Evolutionary conservation across 2,888 invertebrate genomes (phyloP), one percentile per base, ranked within the genome.

Genomic region (Phyllotreta cruciferae): DNA sequence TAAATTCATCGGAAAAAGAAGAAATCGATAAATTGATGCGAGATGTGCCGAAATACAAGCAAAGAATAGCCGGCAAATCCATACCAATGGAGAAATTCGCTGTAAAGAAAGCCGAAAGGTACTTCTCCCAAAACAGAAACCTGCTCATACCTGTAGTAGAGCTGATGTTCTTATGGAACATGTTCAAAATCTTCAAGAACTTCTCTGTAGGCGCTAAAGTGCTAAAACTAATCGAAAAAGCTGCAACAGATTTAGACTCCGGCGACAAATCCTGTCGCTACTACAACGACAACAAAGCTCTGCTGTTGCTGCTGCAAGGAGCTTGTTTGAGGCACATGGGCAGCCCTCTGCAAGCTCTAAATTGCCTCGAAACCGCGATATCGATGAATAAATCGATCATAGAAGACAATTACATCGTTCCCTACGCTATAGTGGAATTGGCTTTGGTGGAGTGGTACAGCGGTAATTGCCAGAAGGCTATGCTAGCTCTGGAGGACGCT

Each of bases 31-130:
- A 85, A 50, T 81, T 94, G 8, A 88, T 94, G 85, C 86, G 92
- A 71, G 87, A 90, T 72, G 93, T 94, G 4, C 92, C 96, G 1
- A 84, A 85, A 56, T 88, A 89, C 80, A 94, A 94, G 75, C 93
- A 96, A 77, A 87, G 93, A 62, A 93, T 98, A 60, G 96, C 97
- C 36, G 98, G 98, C 0, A 98, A 98, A 82, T 97, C 97, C 0
- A 82, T 98, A 68, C 98, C 98, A 1, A 91, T 97, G 88, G 98
- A 98, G 81, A 98, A 98, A 81, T 98, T 97, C 82, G 91, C 92
- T 49, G 87, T 93, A n/a, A 91, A 90, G 76, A 93, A 94, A 72
- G 87, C 94, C 47, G 87, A 89, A 69, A 86, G 95, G 55, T 97
- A 88, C 81, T 85, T 87, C 66, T 85, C 85, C 39, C 94, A 96